Evolutionary conservation across 2,888 invertebrate species (phyloP).

Genomic region (Drosophila helvetica): DNA sequence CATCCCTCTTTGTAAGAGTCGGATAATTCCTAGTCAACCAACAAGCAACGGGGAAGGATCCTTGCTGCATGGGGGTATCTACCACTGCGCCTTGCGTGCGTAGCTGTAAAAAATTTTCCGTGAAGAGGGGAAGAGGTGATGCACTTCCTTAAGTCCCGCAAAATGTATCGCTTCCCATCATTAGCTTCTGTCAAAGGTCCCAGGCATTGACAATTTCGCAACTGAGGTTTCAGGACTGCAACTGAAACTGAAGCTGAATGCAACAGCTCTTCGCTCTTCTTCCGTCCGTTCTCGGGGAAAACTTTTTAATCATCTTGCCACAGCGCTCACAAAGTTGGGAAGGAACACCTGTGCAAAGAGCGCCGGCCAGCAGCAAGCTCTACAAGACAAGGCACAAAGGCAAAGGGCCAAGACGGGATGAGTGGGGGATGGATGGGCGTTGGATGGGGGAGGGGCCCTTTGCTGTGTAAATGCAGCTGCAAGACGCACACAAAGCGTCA

Average conservation of each 20-base stretch:
- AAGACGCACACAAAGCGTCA: constrained; percentile 43
- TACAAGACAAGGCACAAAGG: constrained; percentile 25
- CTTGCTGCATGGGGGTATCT: too few species aligned
- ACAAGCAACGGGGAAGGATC: too few species aligned
- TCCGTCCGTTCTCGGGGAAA: constrained; percentile 10
- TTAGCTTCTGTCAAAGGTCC: neutral
- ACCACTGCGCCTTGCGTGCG: too few species aligned
- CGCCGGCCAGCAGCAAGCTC: constrained; percentile 10
- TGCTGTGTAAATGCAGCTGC: constrained; percentile 55
- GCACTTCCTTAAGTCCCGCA: neutral
- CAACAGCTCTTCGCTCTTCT: too few species aligned
- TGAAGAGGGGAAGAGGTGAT: neutral
- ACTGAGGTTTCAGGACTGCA: constrained; percentile 14
- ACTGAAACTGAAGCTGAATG: constrained; percentile 4
- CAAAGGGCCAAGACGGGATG: neutral
- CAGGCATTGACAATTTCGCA: constrained; percentile 2
- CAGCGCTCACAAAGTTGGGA: constrained; percentile 41
- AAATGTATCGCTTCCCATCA: neutral
- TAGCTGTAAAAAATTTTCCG: too few species aligned
- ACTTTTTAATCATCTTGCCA: constrained; percentile 57
- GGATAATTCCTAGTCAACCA: too few species aligned
- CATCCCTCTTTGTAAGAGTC: too few species aligned
- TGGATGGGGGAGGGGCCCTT: neutral
- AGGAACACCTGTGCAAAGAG: constrained; percentile 49
- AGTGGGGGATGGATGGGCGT: neutral